Conservation (phyloP, 2,113 vertebrate genomes). For the Actenoides hombroni region DNA sequence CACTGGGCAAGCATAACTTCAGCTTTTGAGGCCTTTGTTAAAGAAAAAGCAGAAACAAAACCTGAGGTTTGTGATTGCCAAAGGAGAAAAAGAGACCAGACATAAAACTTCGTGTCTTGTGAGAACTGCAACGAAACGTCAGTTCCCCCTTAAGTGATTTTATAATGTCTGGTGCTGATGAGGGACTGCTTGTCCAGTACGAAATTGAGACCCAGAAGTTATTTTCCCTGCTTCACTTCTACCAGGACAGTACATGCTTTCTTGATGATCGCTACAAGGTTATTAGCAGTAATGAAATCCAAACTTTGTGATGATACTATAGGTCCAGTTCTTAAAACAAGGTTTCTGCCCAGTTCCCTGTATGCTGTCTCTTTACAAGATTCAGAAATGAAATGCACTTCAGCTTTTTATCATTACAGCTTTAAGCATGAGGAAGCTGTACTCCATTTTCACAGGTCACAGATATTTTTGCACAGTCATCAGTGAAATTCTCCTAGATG, state of each 20-base stretch:
- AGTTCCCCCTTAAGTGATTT: fast-evolving
- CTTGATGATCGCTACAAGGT: not conserved
- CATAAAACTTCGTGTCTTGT: not conserved
- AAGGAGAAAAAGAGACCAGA: not conserved
- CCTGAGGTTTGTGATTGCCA: not conserved
- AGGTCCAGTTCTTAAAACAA: not conserved
- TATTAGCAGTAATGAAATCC: not conserved
- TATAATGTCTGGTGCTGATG: not conserved
- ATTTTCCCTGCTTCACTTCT: not conserved
- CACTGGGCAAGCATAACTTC: not conserved
- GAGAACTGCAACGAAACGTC: fast-evolving
- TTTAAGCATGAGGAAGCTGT: not conserved
- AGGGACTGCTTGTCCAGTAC: not conserved
- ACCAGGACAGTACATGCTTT: fast-evolving
- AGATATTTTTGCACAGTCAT: not conserved
- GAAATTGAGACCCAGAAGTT: not conserved
- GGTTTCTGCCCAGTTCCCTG: not conserved
- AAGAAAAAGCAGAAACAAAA: not conserved
- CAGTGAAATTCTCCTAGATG: not conserved
- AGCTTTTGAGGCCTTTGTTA: not conserved
- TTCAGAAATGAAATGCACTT: not conserved
- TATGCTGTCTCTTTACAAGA: not conserved
- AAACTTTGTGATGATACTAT: not conserved
- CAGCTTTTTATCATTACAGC: not conserved
- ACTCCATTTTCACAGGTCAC: not conserved